These are phyloP conservation scores for Cyphomyrmex costatus DNA, from an alignment of 1,140 invertebrate genomes.

Conservation along the genomic window DNA sequence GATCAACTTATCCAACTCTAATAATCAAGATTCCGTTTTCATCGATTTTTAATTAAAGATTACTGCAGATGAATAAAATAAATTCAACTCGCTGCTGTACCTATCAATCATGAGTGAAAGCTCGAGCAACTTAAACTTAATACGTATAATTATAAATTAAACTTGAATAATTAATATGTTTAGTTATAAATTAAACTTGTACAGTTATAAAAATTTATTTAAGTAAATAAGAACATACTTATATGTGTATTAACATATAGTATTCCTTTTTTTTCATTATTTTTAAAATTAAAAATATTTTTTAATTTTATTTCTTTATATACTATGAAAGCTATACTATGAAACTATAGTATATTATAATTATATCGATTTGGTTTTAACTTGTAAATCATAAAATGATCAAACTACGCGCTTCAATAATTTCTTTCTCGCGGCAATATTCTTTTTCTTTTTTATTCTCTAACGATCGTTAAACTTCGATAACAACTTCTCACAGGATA, in stretches of 20 bases:
- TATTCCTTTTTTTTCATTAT: neutral
- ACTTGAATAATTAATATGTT: neutral
- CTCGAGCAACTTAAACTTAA: neutral
- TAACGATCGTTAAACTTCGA: constrained; percentile 1
- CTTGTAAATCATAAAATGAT: neutral
- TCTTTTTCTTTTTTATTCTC: neutral
- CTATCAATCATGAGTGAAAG: neutral
- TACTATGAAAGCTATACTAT: no score
- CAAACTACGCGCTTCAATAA: neutral
- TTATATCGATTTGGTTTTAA: neutral
- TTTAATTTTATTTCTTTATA: neutral
- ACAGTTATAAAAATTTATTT: neutral
- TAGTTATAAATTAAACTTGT: no score
- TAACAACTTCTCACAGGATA: neutral
- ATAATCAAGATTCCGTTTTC: neutral
- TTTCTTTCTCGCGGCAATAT: neutral
- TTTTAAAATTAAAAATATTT: neutral
- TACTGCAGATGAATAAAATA: neutral
- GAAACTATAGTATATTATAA: neutral
- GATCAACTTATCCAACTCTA: constrained; percentile 10
- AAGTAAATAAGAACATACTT: neutral
- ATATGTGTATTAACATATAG: neutral
- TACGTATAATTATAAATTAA: neutral
- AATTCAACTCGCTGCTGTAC: neutral
- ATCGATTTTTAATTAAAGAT: neutral